A percentile compares a stretch with the other conserved stretches of the same genome.
Evolutionary conservation across 2,797 vertebrate genomes (phyloP).

Genomic region (Enoplosus armatus): DNA sequence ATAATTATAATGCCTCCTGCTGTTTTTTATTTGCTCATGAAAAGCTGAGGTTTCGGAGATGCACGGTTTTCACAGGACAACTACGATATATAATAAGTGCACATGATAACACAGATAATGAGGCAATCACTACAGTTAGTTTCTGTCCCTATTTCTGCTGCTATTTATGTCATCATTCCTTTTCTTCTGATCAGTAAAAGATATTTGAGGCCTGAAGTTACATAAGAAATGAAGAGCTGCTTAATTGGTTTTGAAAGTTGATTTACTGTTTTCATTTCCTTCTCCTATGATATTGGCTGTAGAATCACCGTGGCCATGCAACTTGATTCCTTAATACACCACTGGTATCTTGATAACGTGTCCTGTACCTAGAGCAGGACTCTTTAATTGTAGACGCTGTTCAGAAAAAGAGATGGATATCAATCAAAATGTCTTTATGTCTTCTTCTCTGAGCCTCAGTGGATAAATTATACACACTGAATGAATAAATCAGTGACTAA

Average conservation of each 20-base stretch:
- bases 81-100: neutral
- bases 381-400: slow-evolving; percentile 19
- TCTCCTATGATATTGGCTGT: slow-evolving; percentile 42
- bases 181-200: neutral
- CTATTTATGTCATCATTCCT: neutral
- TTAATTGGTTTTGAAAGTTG: slow-evolving; percentile 61
- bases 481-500: slow-evolving; percentile 57
- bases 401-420: slow-evolving; percentile 43
- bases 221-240: slow-evolving; percentile 45
- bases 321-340: slow-evolving; percentile 70
- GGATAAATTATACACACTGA: slow-evolving; percentile 40
- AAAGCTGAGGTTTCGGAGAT: neutral
- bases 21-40: neutral
- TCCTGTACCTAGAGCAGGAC: slow-evolving; percentile 50
- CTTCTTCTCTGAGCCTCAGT: slow-evolving; percentile 27
- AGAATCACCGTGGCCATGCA: slow-evolving; percentile 48
- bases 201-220: slow-evolving; percentile 30
- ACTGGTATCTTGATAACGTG: slow-evolving; percentile 68
- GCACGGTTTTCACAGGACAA: neutral
- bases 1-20: too few species aligned
- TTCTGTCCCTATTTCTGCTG: neutral
- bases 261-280: slow-evolving; percentile 50
- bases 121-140: neutral
- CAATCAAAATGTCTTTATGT: slow-evolving; percentile 58
- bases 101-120: neutral